A percentile compares a stretch with the other conserved stretches of the same genome.
These are phyloP conservation scores for Cepaea hortensis DNA, from an alignment of 2,888 invertebrate species.

Conservation along the genomic window DNA sequence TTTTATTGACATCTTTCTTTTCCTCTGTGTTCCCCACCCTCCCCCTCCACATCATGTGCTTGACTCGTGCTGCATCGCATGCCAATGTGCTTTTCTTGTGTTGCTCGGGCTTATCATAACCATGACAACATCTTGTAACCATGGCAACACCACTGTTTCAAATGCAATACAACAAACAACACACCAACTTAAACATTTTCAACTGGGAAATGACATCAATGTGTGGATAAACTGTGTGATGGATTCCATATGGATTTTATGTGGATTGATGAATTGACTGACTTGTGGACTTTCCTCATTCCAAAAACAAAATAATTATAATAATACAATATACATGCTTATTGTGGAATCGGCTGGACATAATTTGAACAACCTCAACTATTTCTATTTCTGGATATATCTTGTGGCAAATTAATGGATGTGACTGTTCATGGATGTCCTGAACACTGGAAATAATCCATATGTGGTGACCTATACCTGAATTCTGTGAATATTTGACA, in stretches of 20 bases:
- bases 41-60: slow-evolving; percentile 12
- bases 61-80: slow-evolving; percentile 39
- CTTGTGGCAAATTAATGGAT: not conserved
- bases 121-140: slow-evolving; percentile 14
- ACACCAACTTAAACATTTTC: not conserved
- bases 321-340: not conserved
- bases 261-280: too few species aligned
- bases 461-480: not conserved
- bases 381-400: too few species aligned
- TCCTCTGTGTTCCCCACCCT: slow-evolving; percentile 9
- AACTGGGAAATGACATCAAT: not conserved
- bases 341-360: too few species aligned
- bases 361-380: too few species aligned
- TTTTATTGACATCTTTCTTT: slow-evolving; percentile 28
- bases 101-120: slow-evolving; percentile 33
- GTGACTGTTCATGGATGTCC: not conserved
- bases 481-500: not conserved
- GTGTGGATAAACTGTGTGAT: not conserved
- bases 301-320: too few species aligned
- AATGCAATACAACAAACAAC: not conserved
- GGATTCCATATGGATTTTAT: too few species aligned
- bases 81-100: slow-evolving; percentile 44
- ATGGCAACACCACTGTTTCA: slow-evolving; percentile 9
- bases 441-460: not conserved
- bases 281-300: too few species aligned